phyloP scores from a whole-genome alignment of 2,113 vertebrate genomes.

The Gambusia holbrooki region DNA sequence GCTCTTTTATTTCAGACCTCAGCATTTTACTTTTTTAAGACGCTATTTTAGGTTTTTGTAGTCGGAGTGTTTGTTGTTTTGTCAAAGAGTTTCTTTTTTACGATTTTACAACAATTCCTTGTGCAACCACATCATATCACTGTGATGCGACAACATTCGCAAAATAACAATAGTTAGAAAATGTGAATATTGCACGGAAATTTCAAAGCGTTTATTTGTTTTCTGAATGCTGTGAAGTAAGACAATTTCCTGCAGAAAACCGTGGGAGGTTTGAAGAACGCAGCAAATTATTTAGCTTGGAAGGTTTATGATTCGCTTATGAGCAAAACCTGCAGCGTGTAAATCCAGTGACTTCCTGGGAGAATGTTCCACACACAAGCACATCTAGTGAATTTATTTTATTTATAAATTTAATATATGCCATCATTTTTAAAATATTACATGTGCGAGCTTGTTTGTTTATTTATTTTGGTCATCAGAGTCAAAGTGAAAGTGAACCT shows the following conservation, averaged over 20 bases:
- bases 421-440: background rate
- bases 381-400: background rate
- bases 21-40: background rate
- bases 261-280: background rate
- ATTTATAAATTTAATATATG: too few relatives aligned
- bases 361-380: background rate
- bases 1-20: background rate
- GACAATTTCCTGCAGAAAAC: background rate
- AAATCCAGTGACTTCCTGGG: background rate
- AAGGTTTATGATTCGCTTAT: background rate
- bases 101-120: too few relatives aligned
- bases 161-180: too few relatives aligned
- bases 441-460: background rate
- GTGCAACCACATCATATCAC: too few relatives aligned
- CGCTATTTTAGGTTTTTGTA: background rate
- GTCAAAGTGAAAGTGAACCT: background rate
- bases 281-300: background rate
- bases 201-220: too few relatives aligned
- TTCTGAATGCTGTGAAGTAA: background rate
- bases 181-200: too few relatives aligned
- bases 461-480: background rate
- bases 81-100: too few relatives aligned
- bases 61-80: too few relatives aligned
- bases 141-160: too few relatives aligned
- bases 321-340: background rate